Evolutionary conservation across 1,140 invertebrate genomes (phyloP).

Genomic region (Acyrthosiphon pisum): DNA sequence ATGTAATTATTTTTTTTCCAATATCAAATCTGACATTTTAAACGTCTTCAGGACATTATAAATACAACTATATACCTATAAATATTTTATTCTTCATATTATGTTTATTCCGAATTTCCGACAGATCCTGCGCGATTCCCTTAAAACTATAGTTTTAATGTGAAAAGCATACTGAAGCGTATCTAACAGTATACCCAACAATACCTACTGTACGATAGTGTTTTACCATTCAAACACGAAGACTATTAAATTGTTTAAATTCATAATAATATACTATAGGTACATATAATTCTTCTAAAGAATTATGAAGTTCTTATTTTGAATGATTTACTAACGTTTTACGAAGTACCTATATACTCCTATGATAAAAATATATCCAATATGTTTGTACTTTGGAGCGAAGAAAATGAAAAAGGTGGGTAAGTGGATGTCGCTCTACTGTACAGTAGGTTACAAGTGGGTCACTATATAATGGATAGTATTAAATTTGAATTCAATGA

Average conservation of each 20-base stretch:
- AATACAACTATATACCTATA: neutral
- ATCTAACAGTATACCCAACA: neutral
- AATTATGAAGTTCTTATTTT: neutral
- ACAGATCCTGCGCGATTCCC: neutral
- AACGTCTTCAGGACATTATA: no score
- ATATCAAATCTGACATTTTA: no score
- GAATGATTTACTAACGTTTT: conserved; percentile 2
- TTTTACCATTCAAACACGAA: neutral
- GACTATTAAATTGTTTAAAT: neutral
- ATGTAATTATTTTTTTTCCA: no score
- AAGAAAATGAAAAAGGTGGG: neutral
- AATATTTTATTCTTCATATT: neutral
- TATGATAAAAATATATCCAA: neutral
- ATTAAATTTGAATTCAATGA: no score
- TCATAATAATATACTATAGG: neutral
- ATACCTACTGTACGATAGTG: neutral
- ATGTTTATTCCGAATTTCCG: neutral
- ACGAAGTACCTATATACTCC: neutral
- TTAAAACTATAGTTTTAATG: neutral
- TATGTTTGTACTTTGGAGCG: neutral
- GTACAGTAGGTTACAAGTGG: no score
- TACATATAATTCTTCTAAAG: neutral
- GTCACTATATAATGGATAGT: no score
- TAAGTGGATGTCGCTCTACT: no score
- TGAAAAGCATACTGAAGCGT: neutral